These are phyloP conservation scores for Tiphia femorata DNA, from an alignment of 2,888 invertebrate species.

Conservation along the genomic window DNA sequence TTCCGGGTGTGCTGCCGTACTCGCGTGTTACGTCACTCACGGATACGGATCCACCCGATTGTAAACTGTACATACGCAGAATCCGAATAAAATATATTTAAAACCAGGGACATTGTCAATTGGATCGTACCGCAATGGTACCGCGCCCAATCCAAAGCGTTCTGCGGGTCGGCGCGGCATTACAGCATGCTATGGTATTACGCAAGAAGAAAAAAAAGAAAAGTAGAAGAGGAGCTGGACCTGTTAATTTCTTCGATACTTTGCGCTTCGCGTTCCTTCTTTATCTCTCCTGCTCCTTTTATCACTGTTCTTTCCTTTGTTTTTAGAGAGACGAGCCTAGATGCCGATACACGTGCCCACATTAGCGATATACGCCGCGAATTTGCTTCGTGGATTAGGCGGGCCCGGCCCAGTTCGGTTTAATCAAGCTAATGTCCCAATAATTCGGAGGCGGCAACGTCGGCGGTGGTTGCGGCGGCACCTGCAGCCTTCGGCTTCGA, in stretches of 20 bases:
- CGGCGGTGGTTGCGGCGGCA: too few species aligned
- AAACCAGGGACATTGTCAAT: constrained; percentile 29
- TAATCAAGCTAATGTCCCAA: constrained; percentile 68
- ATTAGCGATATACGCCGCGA: neutral
- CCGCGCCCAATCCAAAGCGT: too few species aligned
- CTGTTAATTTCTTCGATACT: too few species aligned
- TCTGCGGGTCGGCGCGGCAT: too few species aligned
- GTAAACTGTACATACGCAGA: constrained; percentile 47
- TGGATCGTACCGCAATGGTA: too few species aligned
- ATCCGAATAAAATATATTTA: constrained; percentile 44
- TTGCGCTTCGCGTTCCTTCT: too few species aligned
- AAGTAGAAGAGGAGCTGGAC: too few species aligned
- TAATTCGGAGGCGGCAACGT: constrained; percentile 62
- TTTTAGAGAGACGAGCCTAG: neutral
- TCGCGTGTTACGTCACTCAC: too few species aligned
- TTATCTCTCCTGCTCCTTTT: too few species aligned
- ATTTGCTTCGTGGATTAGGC: constrained; percentile 20
- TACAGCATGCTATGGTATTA: too few species aligned
- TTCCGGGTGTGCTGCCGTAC: too few species aligned
- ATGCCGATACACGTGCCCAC: neutral
- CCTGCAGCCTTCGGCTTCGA: constrained; percentile 49
- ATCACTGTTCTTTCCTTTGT: neutral
- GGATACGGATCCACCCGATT: constrained; percentile 6
- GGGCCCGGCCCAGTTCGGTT: constrained; percentile 62
- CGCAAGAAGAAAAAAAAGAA: too few species aligned